Base-by-base conservation (phyloP, 2,113 vertebrate genomes). In the Pseudorasbora parva region DNA sequence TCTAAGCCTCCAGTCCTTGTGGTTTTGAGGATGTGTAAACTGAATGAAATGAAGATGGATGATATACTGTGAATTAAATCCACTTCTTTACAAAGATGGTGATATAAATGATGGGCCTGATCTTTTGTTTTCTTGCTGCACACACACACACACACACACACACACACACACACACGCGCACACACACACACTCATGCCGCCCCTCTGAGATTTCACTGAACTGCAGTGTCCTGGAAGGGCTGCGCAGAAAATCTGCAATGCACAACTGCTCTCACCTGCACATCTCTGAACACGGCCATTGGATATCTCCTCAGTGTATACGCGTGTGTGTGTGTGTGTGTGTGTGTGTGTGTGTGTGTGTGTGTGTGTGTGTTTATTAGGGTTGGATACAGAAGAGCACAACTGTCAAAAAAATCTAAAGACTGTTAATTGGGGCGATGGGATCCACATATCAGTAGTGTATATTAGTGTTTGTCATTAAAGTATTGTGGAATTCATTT, bases 51-150 rank as follows among this genome's bases (percentile, higher is more conserved):
- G 69, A 71, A 82, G 76, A 79, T 84, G 83, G 80, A 85, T 83
- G 87, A 83, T 77, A 78, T 83, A 66, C 80, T 81, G 76, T 81
- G 85, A 85, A 87, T 87, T 85, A 85, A 88, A 88, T 60, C 81
- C 25, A 76, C 33, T 77, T 66, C 82, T 82, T 85, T 78, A 85
- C 75, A 56, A 60, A 83, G 74, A 71, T 82, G 78, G 15, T 59
- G 45, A 64, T 64, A 23, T 4, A 72, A 56, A 60, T 66, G 54
- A 77, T 2, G 56, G 21, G 82, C 78, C 51, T 69, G 60, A 72
- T 79, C 33, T 71, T 37, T 79, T 79, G 41, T 69, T 80, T 62
- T 86, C 54, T 49, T 54, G 11, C 62, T 12, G 21, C 59, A 45
- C 14, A 62, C 41, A 27, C 30, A 14, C 30, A 54, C 30, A 3